Base-by-base conservation (phyloP, 2,113 vertebrate species). In the Mellivora capensis region DNA sequence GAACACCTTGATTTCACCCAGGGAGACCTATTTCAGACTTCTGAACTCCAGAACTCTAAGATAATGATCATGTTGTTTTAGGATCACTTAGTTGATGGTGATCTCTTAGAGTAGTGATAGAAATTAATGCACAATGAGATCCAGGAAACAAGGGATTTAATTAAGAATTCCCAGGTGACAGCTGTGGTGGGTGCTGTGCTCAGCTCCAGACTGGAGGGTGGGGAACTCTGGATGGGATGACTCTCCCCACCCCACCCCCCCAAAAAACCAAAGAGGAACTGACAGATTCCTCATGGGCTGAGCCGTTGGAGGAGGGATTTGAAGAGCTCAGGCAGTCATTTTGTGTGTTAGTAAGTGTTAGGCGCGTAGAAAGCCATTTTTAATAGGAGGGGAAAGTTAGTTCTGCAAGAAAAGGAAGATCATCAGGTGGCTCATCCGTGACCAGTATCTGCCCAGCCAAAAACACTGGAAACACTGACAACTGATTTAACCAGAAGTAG, bases 401-500 rank as follows among this genome's bases (percentile, higher is more conserved):
- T 61, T 61, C 59, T 61, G 25, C 59, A 61, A 61, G 59, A 27
- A 61, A 61, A 61, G 59, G 25, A 64, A 25, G 34, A 21, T 15
- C 52, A 47, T 29, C 25, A 6, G 25, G 12, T 57, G 13, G 57
- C 12, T 81, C 39, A 1, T 64, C 69, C 1, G 1, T 39, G 42
- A 69, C 12, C 25, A 59, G 1, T 20, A 13, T 11, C 71, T 39
- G 6, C 20, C 0, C 25, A 8, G 0, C 21, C 52, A 29, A 9
- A n/a, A 6, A 9, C 31, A 0, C 72, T 34, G 77, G 37, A 64
- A 74, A 59, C 64, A 31, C 12, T 0, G 8, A 54, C 29, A 18
- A 76, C 6, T 87, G 62, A 29, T 61, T 95, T 90, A 47, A 95
- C 67, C 79, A 2, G 42, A 85, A 81, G 49, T 17, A 11, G n/a